phyloP scores from a whole-genome alignment of 2,113 vertebrate species.

The Otis tarda region DNA sequence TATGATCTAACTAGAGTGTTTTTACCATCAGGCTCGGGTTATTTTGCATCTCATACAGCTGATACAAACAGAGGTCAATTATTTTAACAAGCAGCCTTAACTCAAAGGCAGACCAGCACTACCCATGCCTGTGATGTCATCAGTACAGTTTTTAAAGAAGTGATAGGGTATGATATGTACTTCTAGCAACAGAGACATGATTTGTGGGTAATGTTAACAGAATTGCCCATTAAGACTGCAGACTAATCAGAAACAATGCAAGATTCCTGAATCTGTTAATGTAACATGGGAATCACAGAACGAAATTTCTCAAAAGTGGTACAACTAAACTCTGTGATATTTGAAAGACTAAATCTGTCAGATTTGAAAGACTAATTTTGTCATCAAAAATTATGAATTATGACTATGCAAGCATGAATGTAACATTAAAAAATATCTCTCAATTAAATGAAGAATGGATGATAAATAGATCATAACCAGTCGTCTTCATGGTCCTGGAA shows the following conservation, averaged over 20 bases:
- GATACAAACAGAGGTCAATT: background rate
- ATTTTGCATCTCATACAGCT: background rate
- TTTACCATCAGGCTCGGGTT: background rate
- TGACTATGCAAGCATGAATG: fast-evolving
- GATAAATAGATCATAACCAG: background rate
- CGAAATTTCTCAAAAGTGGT: background rate
- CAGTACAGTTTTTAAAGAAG: background rate
- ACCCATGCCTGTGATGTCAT: background rate
- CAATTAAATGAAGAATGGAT: background rate
- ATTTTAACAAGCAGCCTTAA: background rate
- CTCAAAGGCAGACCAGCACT: background rate
- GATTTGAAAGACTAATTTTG: background rate
- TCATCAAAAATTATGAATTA: background rate
- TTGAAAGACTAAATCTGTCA: background rate
- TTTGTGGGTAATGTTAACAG: background rate
- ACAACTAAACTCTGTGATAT: background rate
- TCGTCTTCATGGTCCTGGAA: background rate
- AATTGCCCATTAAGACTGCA: background rate
- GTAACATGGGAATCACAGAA: background rate
- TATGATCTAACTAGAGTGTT: background rate
- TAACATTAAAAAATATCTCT: background rate
- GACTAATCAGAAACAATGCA: background rate
- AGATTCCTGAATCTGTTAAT: background rate
- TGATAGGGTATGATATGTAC: background rate
- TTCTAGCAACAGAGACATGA: background rate